phyloP scores from a whole-genome alignment of 1,140 invertebrate species.

The Leptinotarsa defecta region DNA sequence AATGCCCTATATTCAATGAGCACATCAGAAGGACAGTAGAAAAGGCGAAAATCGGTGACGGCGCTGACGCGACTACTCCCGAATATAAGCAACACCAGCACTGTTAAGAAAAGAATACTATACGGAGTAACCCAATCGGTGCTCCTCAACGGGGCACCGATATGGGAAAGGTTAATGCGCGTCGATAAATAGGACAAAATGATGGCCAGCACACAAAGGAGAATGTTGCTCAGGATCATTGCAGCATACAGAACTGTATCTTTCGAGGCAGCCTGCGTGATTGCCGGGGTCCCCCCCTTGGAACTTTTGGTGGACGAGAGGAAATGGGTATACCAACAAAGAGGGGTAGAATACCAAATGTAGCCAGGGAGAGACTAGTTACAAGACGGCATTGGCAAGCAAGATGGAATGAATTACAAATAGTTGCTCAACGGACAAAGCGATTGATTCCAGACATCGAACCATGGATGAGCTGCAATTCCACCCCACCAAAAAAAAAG shows the following conservation, averaged over 20 bases:
- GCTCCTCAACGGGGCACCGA: background rate
- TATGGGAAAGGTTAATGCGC: too few relatives aligned
- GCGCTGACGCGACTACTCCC: background rate
- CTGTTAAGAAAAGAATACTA: background rate
- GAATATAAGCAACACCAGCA: background rate
- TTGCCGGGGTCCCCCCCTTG: conserved; percentile 40
- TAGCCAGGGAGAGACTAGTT: background rate
- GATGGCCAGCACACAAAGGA: too few relatives aligned
- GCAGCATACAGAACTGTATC: background rate
- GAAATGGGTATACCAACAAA: background rate
- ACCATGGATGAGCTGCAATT: background rate
- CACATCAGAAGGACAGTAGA: too few relatives aligned
- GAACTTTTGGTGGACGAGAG: conserved; percentile 38
- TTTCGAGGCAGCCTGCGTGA: conserved; percentile 33
- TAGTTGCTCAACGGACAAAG: conserved; percentile 26
- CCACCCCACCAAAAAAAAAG: background rate
- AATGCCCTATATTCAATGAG: too few relatives aligned
- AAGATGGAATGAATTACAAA: conserved; percentile 13
- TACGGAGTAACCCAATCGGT: background rate
- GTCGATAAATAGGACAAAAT: too few relatives aligned
- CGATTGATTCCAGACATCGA: conserved; percentile 30
- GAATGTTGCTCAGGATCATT: too few relatives aligned
- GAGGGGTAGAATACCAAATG: background rate
- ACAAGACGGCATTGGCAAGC: conserved; percentile 17
- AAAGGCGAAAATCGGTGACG: background rate